These are phyloP conservation scores for Strongylocentrotus purpuratus DNA, from an alignment of 35 echinoderm and acorn worm species.

Conservation along the genomic window DNA sequence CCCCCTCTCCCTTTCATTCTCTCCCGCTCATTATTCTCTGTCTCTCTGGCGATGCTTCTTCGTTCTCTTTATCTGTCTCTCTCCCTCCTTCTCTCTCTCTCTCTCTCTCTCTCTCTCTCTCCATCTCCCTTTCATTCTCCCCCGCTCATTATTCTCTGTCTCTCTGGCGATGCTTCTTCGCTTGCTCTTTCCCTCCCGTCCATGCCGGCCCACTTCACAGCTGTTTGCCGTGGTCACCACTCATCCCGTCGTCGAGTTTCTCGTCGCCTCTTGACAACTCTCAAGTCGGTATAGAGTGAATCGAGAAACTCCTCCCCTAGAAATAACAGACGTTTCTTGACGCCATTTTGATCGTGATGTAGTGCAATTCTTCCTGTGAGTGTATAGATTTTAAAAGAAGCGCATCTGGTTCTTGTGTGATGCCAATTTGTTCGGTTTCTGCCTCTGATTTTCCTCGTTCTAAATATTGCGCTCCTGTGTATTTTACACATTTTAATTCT, in stretches of 20 bases:
- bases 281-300: not conserved
- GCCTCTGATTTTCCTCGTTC: too few species aligned
- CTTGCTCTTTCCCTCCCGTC: constrained; percentile 8
- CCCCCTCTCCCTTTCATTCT: not conserved
- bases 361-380: too few species aligned
- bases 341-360: not conserved
- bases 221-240: constrained; percentile 30
- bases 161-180: not conserved
- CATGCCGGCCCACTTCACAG: constrained; percentile 37
- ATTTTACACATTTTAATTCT: too few species aligned
- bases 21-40: not conserved
- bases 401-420: too few species aligned
- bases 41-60: not conserved
- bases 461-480: too few species aligned
- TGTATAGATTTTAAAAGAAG: too few species aligned
- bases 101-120: not conserved
- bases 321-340: not conserved
- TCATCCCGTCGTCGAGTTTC: not conserved
- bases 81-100: not conserved
- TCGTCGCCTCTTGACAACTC: not conserved
- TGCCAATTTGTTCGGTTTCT: too few species aligned
- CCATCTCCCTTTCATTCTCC: not conserved
- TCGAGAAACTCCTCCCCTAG: not conserved
- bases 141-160: constrained; percentile 10
- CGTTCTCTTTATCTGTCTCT: not conserved